Percentiles rank a stretch among this genome's conserved stretches.
Evolutionary conservation across 2,888 invertebrate species (phyloP).

Genomic region (Drosophila rubida): DNA sequence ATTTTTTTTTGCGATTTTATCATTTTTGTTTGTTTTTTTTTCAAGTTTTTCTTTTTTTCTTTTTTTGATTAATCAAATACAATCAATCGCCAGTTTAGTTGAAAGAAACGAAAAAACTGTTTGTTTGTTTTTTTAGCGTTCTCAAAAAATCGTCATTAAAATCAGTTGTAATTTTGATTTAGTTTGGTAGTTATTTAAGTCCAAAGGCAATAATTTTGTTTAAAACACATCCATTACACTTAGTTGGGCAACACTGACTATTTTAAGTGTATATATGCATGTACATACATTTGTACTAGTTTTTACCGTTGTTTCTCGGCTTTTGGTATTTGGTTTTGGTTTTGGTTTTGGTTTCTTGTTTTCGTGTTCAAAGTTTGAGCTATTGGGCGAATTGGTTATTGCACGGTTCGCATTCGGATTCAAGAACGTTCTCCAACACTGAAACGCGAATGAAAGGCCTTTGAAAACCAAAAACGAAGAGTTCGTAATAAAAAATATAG

Average conservation of each 20-base stretch:
- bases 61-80: constrained; percentile 1
- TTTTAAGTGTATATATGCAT: constrained; percentile 36
- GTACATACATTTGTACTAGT: constrained; percentile 55
- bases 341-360: neutral
- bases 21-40: neutral
- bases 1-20: neutral
- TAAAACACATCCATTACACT: constrained; percentile 33
- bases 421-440: constrained; percentile 17
- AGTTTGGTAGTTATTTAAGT: constrained; percentile 28
- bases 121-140: neutral
- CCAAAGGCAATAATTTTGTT: constrained; percentile 49
- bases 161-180: constrained; percentile 49
- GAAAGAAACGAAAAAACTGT: constrained; percentile 20
- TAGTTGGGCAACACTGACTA: constrained; percentile 29
- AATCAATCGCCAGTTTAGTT: constrained; percentile 26
- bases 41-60: neutral
- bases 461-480: constrained; percentile 8
- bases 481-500: neutral
- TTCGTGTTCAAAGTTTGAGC: neutral
- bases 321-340: neutral
- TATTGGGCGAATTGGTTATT: constrained; percentile 23
- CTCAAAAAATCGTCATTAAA: constrained; percentile 41
- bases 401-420: constrained; percentile 15
- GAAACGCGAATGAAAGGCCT: constrained; percentile 11
- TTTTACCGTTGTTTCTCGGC: constrained; percentile 31